A percentile compares a stretch with the other conserved stretches of the same genome.
These are phyloP conservation scores for Lymantria dispar DNA, from an alignment of 2,888 invertebrate species.

Conservation along the genomic window DNA sequence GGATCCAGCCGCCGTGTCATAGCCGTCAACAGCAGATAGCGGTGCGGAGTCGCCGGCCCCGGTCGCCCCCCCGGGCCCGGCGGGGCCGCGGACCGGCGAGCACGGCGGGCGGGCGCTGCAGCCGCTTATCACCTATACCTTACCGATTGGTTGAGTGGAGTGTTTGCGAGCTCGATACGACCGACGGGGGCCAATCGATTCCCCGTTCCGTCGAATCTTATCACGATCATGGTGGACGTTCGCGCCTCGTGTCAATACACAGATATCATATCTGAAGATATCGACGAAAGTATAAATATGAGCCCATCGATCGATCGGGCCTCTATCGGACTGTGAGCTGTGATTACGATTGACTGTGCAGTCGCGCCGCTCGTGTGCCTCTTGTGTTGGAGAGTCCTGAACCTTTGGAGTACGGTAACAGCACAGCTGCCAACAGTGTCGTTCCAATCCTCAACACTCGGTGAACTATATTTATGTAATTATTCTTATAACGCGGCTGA, in stretches of 20 bases:
- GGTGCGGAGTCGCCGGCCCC: slow-evolving; percentile 49
- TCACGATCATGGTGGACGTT: slow-evolving; percentile 77
- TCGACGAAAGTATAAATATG: slow-evolving; percentile 81
- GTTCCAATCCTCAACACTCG: slow-evolving; percentile 19
- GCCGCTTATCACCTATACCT: slow-evolving; percentile 61
- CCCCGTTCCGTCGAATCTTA: slow-evolving; percentile 70
- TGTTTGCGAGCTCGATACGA: slow-evolving; percentile 74
- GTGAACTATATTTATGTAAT: slow-evolving; percentile 15
- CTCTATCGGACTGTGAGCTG: slow-evolving; percentile 75
- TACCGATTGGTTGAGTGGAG: slow-evolving; percentile 74
- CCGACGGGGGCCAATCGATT: slow-evolving; percentile 74
- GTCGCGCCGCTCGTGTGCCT: slow-evolving; percentile 38
- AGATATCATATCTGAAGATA: slow-evolving; percentile 79
- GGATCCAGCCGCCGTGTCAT: slow-evolving; percentile 52
- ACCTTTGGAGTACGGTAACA: slow-evolving; percentile 3
- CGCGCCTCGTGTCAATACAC: slow-evolving; percentile 69
- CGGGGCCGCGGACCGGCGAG: slow-evolving; percentile 28
- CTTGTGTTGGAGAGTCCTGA: slow-evolving; percentile 37
- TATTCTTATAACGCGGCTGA: slow-evolving; percentile 1
- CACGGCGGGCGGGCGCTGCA: slow-evolving; percentile 29
- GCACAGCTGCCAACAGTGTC: slow-evolving; percentile 23
- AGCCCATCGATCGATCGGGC: slow-evolving; percentile 79
- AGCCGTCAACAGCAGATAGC: slow-evolving; percentile 60
- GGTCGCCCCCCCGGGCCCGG: slow-evolving; percentile 43
- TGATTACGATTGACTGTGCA: slow-evolving; percentile 64